Evolutionary conservation across 2,888 invertebrate genomes (phyloP), one percentile per base, ranked within the genome.

Genomic region (Stegana nigrithorax): DNA sequence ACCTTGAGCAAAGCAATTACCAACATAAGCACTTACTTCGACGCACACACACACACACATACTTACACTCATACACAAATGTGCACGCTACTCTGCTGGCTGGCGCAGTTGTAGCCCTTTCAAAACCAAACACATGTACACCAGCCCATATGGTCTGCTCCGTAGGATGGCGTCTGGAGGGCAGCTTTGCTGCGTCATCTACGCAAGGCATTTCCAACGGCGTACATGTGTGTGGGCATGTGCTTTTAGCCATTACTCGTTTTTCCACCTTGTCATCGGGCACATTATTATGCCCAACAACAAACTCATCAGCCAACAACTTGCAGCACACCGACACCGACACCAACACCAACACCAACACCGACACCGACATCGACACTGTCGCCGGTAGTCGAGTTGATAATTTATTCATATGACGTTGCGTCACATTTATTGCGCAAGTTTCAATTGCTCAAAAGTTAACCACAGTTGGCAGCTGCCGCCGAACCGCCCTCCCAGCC

Each of bases 351-450:
- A 21, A 21, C 10, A 47, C n/a, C 23, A 25, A 21, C 17, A 42
- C 12, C 25, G 23, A 17, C 47, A 8, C 3, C 23, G 47, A 47
- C 29, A 29, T 19, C 17, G 53, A 17, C 21, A 25, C 14, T 36
- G 14, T 55, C 23, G 68, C 26, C 44, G 21, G 70, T 74, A 69
- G 47, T 21, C 32, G 23, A 27, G 74, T 76, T 76, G 73, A 76
- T 76, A 78, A 76, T 76, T 76, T 76, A 76, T 76, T 76, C 78
- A 76, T 76, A 74, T 71, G 71, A 71, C 55, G 66, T 36, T 32
- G 61, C 69, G 60, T 63, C 53, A 63, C 68, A 67, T 72, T 75
- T 67, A 67, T 71, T 73, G 75, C 68, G 62, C 67, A 65, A 70
- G 47, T 62, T 62, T 57, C 68, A 62, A 65, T 66, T 57, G 26